Evolutionary conservation across 2,113 vertebrate genomes (phyloP), one percentile per base, ranked within the genome.

Genomic region (Brachyhypopomus occidentalis): DNA sequence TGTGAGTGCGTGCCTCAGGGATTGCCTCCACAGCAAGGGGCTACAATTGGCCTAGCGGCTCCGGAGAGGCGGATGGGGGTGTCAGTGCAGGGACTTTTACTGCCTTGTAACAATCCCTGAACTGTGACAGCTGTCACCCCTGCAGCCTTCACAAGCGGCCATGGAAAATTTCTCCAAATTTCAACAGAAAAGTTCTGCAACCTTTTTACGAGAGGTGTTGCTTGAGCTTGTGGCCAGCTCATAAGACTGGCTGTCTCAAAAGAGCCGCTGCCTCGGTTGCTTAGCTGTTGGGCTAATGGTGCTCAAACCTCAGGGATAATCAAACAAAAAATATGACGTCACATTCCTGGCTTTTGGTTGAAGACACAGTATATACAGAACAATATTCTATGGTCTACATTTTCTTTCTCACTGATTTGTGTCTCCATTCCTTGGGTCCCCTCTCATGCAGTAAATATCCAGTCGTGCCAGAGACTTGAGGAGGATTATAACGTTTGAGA

Each of bases 111-210:
- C 81, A 79, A 58, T 58, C 41, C 20, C 64, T 67, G 77, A 82
- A 71, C 67, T 69, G 69, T 66, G 83, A 82, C 77, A 82, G 77
- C 77, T 80, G 83, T 84, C 83, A 80, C 73, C 77, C 79, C 76
- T 48, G 45, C 25, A 60, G 27, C 48, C 60, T 36, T 27, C 58
- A 72, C 76, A 82, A 84, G 78, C 66, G 80, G 60, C 74, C 72
- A 67, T 82, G 69, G 77, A 86, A 84, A 77, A 70, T 75, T 72
- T 71, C 56, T 62, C 16, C 1, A 20, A 73, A 83, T 72, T 60
- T 69, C 67, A 64, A 52, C 62, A 58, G 58, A 77, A 67, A 48
- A 34, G 38, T 72, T 56, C 30, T 56, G 34, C 30, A 56, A 22
- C 58, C 38, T 58, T 34, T 78, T 30, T 63, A 72, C 23, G 75